A percentile compares a stretch with the other conserved stretches of the same genome.
phyloP scores from a whole-genome alignment of 2,113 vertebrate species.

The Sisor rabdophorus region DNA sequence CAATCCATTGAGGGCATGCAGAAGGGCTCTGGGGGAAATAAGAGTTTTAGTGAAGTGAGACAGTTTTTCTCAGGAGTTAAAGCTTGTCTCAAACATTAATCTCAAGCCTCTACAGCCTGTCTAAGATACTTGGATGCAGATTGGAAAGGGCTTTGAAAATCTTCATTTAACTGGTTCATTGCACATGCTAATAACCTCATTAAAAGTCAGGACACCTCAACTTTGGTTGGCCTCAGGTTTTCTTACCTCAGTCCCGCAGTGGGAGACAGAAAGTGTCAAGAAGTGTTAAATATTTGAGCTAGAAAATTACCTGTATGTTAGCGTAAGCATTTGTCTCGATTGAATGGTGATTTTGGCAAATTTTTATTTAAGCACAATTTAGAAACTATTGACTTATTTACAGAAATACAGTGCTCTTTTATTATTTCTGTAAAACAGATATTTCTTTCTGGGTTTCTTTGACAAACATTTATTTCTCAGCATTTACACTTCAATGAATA shows the following conservation, averaged over 20 bases:
- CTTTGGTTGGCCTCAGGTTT: constrained; percentile 18
- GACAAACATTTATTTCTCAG: constrained; percentile 51
- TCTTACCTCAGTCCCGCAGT: constrained; percentile 8
- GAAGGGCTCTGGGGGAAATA: constrained; percentile 43
- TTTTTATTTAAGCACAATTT: constrained; percentile 7
- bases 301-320: background rate
- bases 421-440: constrained; percentile 28
- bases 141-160: constrained; percentile 39
- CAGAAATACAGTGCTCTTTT: constrained; percentile 3
- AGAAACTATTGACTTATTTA: constrained; percentile 1
- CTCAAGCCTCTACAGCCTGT: constrained; percentile 31
- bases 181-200: constrained; percentile 50
- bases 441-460: constrained; percentile 19
- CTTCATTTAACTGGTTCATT: constrained; percentile 45
- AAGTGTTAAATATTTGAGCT: constrained; percentile 5
- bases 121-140: constrained; percentile 32
- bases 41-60: constrained; percentile 31
- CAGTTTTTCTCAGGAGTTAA: constrained; percentile 18
- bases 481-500: constrained; percentile 65
- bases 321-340: background rate
- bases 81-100: constrained; percentile 39
- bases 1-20: constrained; percentile 25
- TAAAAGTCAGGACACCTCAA: constrained; percentile 30
- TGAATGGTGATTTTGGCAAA: background rate
- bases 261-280: background rate